Evolutionary conservation across 2,797 vertebrate genomes (phyloP), one percentile per base, ranked within the genome.

Genomic region (Synanceia verrucosa): DNA sequence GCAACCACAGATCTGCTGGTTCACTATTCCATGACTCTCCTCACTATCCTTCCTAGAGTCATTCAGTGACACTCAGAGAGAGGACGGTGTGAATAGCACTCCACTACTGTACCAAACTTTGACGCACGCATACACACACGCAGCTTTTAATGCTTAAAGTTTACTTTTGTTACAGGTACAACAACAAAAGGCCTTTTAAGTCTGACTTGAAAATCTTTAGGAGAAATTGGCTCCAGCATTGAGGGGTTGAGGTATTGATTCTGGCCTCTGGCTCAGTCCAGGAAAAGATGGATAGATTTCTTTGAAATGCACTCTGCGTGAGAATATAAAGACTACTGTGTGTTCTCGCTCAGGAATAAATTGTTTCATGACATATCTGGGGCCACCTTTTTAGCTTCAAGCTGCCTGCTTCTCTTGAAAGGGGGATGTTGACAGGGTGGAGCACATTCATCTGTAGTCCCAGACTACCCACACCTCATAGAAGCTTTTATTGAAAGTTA

Each of bases 151-250:
- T 85, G 85, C 83, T 72, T 56, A 90, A 94, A 94, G 92, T 94
- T 92, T 93, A 92, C 93, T 94, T 94, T 92, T 92, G 89, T 94
- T 93, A 89, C 89, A 92, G 88, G 88, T 92, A 91, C 91, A 93
- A 91, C 93, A 93, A 94, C 92, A 93, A 94, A 94, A 92, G 91
- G 88, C 90, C 92, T 94, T 95, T 94, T 93, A 94, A 94, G 92
- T 92, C 88, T 80, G 91, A 91, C 93, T 93, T 90, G 83, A 93
- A 94, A 95, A 94, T 94, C 94, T 94, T 94, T 94, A 93, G 89
- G 87, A 93, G 91, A 93, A 94, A 94, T 95, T 93, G 94, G 93
- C 92, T 93, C 80, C 88, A 86, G 91, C 91, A 87, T 93, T 91
- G 92, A 90, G 89, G 89, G 92, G 85, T 88, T 91, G 90, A 86